These are phyloP conservation scores for Pasiphila rectangulata DNA, from an alignment of 2,888 invertebrate species.

Conservation along the genomic window DNA sequence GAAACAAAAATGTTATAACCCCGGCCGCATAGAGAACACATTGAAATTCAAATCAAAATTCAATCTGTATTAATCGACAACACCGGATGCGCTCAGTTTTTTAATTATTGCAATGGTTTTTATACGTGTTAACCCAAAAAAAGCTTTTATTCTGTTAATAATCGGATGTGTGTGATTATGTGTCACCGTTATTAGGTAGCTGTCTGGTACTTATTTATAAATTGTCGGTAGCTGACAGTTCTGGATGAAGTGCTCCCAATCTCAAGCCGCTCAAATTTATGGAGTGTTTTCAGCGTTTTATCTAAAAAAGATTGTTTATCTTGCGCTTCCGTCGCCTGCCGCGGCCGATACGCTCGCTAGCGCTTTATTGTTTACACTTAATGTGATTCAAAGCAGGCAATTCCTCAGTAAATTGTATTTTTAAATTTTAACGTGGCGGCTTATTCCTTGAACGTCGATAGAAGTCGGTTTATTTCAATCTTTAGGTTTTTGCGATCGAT, in stretches of 20 bases:
- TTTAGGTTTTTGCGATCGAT: constrained; percentile 66
- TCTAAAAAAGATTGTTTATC: constrained; percentile 81
- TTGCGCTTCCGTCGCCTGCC: constrained; percentile 76
- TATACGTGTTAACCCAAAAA: constrained; percentile 51
- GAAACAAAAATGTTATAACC: constrained; percentile 61
- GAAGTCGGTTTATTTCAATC: constrained; percentile 38
- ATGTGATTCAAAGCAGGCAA: constrained; percentile 80
- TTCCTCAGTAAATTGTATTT: constrained; percentile 77
- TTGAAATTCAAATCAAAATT: constrained; percentile 71
- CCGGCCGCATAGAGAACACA: constrained; percentile 58
- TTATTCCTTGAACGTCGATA: constrained; percentile 68
- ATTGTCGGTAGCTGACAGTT: constrained; percentile 53
- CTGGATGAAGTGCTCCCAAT: constrained; percentile 62
- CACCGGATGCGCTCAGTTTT: constrained; percentile 64
- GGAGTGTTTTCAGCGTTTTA: constrained; percentile 74
- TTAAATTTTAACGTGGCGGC: constrained; percentile 64
- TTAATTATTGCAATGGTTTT: constrained; percentile 75
- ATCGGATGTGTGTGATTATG: constrained; percentile 44
- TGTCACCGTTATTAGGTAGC: constrained; percentile 39
- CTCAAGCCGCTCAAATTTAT: constrained; percentile 65
- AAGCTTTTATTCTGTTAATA: constrained; percentile 46
- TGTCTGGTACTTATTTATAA: constrained; percentile 44
- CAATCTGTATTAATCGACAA: constrained; percentile 63
- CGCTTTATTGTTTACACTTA: constrained; percentile 80
- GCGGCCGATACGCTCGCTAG: constrained; percentile 74